A percentile compares a stretch with the other conserved stretches of the same genome.
Evolutionary conservation across 2,888 invertebrate species (phyloP).

Genomic region (Sinopyrophorus schimmeli): DNA sequence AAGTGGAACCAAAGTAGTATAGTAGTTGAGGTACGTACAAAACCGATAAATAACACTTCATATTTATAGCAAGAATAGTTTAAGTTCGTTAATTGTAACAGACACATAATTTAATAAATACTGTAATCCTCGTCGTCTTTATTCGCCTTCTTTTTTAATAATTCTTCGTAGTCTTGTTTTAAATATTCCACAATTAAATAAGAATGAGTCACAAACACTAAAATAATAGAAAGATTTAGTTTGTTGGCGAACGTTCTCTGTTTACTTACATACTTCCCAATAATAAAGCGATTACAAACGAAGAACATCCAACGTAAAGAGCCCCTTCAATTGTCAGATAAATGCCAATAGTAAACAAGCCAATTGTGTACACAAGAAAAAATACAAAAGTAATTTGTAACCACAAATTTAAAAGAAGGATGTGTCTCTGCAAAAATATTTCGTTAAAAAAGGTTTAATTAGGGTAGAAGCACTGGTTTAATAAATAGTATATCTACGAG

Average conservation of each 20-base stretch:
- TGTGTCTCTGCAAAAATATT: slow-evolving; percentile 12
- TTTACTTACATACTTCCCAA: slow-evolving; percentile 10
- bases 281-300: slow-evolving; percentile 8
- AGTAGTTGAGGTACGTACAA: no score
- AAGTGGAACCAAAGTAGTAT: no score
- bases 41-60: no score
- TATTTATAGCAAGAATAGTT: no score
- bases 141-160: neutral
- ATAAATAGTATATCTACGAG: no score
- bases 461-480: no score
- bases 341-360: slow-evolving; percentile 13
- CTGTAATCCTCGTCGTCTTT: neutral
- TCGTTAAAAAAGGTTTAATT: no score
- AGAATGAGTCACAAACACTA: slow-evolving; percentile 5
- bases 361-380: slow-evolving; percentile 2
- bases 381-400: slow-evolving; percentile 3
- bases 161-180: neutral
- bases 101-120: neutral
- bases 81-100: no score
- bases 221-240: neutral
- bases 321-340: slow-evolving; percentile 6
- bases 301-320: slow-evolving; percentile 5
- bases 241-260: neutral
- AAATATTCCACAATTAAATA: neutral
- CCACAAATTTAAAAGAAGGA: slow-evolving; percentile 6